Evolutionary conservation across 2,888 invertebrate genomes (phyloP).

Genomic region (Cyclophora albipunctata): DNA sequence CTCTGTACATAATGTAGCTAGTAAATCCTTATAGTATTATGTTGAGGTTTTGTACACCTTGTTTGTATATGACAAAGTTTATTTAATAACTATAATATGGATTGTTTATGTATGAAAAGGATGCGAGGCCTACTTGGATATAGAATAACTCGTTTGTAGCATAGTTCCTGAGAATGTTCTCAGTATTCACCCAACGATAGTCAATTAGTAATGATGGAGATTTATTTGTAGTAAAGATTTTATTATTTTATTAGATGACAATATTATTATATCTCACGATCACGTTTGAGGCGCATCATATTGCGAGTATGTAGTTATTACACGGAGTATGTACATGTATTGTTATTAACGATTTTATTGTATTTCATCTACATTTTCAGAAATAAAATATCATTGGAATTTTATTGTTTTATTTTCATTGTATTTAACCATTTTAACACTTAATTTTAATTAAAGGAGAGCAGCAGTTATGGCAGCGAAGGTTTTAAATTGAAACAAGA

Average conservation of each 20-base stretch:
- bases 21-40: constrained; percentile 49
- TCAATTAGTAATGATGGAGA: constrained; percentile 72
- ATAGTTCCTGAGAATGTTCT: constrained; percentile 62
- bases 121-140: constrained; percentile 51
- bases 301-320: constrained; percentile 15
- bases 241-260: constrained; percentile 51
- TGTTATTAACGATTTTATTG: constrained; percentile 59
- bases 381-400: constrained; percentile 46
- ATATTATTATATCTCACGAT: constrained; percentile 41
- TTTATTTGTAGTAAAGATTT: constrained; percentile 59
- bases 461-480: not conserved
- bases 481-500: no score
- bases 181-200: constrained; percentile 74
- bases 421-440: not conserved
- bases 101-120: constrained; percentile 39
- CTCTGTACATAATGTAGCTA: constrained; percentile 64
- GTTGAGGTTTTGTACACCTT: constrained; percentile 61
- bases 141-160: constrained; percentile 37
- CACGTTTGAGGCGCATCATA: constrained; percentile 13
- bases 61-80: constrained; percentile 72
- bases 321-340: constrained; percentile 47
- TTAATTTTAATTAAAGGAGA: not conserved
- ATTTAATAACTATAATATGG: constrained; percentile 53
- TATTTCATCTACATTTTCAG: constrained; percentile 55
- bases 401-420: constrained; percentile 13